Percentiles rank a stretch among this genome's conserved stretches.
Evolutionary conservation across 1,140 invertebrate genomes (phyloP).

Genomic region (Sipha flava): DNA sequence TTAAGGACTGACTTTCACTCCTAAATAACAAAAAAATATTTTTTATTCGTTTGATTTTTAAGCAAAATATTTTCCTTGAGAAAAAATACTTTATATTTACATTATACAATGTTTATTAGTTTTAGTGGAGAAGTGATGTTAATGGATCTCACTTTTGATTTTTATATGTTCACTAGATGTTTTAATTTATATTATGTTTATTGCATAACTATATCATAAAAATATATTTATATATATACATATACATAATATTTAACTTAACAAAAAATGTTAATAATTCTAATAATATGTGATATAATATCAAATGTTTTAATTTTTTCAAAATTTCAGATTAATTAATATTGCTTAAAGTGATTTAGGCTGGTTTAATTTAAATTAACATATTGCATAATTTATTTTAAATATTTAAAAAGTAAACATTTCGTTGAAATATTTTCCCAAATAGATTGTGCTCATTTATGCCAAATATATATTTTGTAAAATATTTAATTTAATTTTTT

Average conservation of each 20-base stretch:
- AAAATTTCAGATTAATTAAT: not conserved
- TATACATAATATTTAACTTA: not conserved
- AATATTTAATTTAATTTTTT: too few species aligned
- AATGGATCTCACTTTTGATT: slow-evolving; percentile 29
- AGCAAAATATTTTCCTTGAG: slow-evolving; percentile 23
- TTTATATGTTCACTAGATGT: slow-evolving; percentile 26
- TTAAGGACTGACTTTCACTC: slow-evolving; percentile 21
- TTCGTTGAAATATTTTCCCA: not conserved
- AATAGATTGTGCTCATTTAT: not conserved
- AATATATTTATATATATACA: slow-evolving; percentile 3
- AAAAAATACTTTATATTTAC: slow-evolving; percentile 22
- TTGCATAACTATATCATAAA: slow-evolving; percentile 19
- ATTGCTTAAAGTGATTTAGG: not conserved
- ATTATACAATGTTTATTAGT: slow-evolving; percentile 20
- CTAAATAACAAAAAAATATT: slow-evolving; percentile 20
- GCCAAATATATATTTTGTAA: too few species aligned
- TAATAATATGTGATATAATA: not conserved
- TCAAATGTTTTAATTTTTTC: not conserved
- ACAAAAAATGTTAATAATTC: not conserved
- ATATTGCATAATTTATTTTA: not conserved
- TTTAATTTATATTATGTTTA: slow-evolving; percentile 23
- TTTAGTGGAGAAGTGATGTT: slow-evolving; percentile 20
- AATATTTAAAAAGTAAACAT: not conserved
- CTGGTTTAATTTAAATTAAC: not conserved
- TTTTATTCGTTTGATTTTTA: slow-evolving; percentile 33